Conservation (phyloP, 1,140 invertebrate genomes). For the Papilio dardanus region DNA sequence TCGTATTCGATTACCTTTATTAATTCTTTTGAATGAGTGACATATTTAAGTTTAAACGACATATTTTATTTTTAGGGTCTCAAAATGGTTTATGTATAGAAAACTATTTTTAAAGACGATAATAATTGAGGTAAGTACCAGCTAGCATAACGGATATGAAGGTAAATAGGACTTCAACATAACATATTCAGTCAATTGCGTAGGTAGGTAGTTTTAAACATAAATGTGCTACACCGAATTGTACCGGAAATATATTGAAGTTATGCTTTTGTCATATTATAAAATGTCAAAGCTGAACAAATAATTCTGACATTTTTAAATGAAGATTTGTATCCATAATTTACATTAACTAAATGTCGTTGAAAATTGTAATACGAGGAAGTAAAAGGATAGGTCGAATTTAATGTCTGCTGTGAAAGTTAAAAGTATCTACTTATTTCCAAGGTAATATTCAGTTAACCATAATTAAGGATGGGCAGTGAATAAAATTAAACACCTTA, state of each 20-base stretch:
- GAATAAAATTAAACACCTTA: background rate
- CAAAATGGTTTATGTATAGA: background rate
- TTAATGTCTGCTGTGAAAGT: conserved; percentile 7
- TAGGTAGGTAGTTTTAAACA: background rate
- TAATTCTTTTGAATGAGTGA: conserved; percentile 2
- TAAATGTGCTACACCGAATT: background rate
- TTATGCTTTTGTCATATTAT: background rate
- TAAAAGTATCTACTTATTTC: background rate
- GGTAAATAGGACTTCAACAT: background rate
- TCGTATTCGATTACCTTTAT: background rate
- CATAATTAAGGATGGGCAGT: background rate
- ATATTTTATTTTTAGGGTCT: no score
- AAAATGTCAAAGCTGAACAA: conserved; percentile 11
- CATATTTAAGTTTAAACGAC: background rate
- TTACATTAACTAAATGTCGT: background rate
- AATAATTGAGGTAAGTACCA: no score
- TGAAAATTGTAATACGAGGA: conserved; percentile 1
- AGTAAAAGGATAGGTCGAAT: conserved; percentile 18
- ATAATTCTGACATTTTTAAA: conserved; percentile 6
- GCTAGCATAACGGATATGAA: background rate
- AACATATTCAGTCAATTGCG: background rate
- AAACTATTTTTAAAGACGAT: background rate
- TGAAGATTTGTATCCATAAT: conserved; percentile 4
- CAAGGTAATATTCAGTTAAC: background rate
- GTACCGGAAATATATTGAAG: background rate